These are phyloP conservation scores for Pycnomerus fuliginosus DNA, from an alignment of 2,888 invertebrate genomes.

Conservation along the genomic window DNA sequence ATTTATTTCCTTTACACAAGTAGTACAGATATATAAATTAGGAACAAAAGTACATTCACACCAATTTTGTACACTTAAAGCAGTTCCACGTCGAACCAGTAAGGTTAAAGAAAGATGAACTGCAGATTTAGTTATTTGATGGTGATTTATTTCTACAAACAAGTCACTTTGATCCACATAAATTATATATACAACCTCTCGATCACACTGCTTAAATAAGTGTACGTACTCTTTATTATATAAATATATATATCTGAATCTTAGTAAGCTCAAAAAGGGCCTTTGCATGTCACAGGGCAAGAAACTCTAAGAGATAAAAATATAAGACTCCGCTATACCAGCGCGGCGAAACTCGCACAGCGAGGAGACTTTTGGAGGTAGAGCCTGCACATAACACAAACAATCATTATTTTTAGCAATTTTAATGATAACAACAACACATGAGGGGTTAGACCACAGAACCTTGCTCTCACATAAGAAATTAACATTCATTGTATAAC, in stretches of 20 bases:
- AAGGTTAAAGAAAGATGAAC: too few species aligned
- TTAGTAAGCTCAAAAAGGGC: conserved; percentile 49
- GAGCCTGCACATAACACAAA: conserved; percentile 44
- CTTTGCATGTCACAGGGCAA: conserved; percentile 44
- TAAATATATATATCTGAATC: conserved; percentile 45
- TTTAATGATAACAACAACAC: conserved; percentile 44
- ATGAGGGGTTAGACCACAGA: conserved; percentile 48
- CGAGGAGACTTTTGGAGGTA: conserved; percentile 45
- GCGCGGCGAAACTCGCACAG: conserved; percentile 39
- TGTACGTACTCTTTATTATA: conserved; percentile 50
- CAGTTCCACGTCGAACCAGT: too few species aligned
- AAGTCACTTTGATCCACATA: conserved; percentile 53
- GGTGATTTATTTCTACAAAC: conserved; percentile 54
- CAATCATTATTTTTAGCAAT: conserved; percentile 40
- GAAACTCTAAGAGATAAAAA: conserved; percentile 37
- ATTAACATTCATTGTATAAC: conserved; percentile 37
- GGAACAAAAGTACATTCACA: too few species aligned
- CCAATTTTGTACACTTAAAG: too few species aligned
- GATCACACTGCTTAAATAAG: conserved; percentile 53
- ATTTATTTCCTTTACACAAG: too few species aligned
- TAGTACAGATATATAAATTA: too few species aligned
- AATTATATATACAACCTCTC: conserved; percentile 54
- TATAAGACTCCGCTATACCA: conserved; percentile 35
- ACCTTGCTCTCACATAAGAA: conserved; percentile 44
- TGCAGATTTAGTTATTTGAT: conserved; percentile 36